These are phyloP conservation scores for Catalaphyllia jardinei DNA, from an alignment of 64 coral and sea anemone genomes.

Conservation along the genomic window DNA sequence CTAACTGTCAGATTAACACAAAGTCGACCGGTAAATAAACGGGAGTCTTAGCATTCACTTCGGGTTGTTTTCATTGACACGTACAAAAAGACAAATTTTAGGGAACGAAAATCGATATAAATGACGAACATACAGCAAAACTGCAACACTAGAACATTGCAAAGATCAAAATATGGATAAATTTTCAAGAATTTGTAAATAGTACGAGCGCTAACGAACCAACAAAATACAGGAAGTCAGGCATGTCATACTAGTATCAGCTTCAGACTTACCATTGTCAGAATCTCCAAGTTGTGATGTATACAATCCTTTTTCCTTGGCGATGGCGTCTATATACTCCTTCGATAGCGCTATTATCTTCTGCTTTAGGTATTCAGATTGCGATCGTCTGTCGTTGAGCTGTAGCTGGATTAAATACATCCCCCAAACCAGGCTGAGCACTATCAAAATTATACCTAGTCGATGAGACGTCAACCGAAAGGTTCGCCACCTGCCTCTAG, in stretches of 20 bases:
- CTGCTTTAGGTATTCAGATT: slow-evolving; percentile 67
- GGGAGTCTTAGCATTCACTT: no score
- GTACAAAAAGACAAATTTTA: no score
- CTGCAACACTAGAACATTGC: neutral
- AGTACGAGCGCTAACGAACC: neutral
- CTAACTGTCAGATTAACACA: no score
- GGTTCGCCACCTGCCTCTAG: neutral
- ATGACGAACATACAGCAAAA: no score
- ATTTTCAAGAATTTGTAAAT: neutral
- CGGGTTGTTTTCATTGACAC: no score
- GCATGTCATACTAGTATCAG: neutral
- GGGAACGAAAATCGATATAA: no score
- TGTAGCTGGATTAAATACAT: slow-evolving; percentile 90
- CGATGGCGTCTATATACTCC: slow-evolving; percentile 81
- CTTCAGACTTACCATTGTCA: slow-evolving; percentile 18
- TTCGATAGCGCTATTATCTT: slow-evolving; percentile 86
- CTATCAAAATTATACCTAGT: slow-evolving; percentile 64
- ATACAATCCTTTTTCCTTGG: slow-evolving; percentile 70
- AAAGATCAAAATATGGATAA: neutral
- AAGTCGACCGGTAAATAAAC: no score
- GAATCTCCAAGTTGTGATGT: slow-evolving; percentile 33
- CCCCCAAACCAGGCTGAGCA: slow-evolving; percentile 78
- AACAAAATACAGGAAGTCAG: neutral
- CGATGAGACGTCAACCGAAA: slow-evolving; percentile 62
- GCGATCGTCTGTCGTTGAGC: slow-evolving; percentile 67